Evolutionary conservation across 2,888 invertebrate species (phyloP).

Genomic region (Microctonus brassicae): DNA sequence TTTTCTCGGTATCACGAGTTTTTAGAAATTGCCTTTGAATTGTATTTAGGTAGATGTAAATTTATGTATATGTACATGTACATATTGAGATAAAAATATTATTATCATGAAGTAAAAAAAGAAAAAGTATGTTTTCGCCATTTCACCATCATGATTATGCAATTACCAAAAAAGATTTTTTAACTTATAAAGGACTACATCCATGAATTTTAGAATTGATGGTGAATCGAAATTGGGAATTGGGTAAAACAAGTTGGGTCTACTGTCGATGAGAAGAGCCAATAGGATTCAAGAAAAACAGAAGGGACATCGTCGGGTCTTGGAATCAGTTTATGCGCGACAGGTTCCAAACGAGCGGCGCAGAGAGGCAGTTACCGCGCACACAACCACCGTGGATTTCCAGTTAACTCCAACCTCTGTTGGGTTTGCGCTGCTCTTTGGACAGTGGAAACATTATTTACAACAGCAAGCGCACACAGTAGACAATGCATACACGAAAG

Average conservation of each 20-base stretch:
- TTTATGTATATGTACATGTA: too few relatives aligned
- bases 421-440: constrained; percentile 22
- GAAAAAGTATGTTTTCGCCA: too few relatives aligned
- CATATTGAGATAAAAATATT: too few relatives aligned
- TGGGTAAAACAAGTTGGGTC: constrained; percentile 30
- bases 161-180: too few relatives aligned
- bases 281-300: constrained; percentile 52
- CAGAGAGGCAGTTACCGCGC: background rate
- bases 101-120: too few relatives aligned
- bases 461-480: constrained; percentile 58
- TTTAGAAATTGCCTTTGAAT: too few relatives aligned
- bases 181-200: too few relatives aligned
- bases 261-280: constrained; percentile 41
- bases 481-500: constrained; percentile 59
- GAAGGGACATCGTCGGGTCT: constrained; percentile 55
- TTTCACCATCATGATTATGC: too few relatives aligned
- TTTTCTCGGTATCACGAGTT: constrained; percentile 17
- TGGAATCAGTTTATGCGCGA: constrained; percentile 66
- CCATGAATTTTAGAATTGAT: background rate
- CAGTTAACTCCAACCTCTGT: constrained; percentile 25
- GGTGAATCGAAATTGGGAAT: constrained; percentile 17
- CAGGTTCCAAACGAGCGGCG: constrained; percentile 55
- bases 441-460: constrained; percentile 64
- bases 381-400: constrained; percentile 13
- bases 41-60: too few relatives aligned